Evolutionary conservation across 2,113 vertebrate species (phyloP), one percentile per base, ranked within the genome.

Genomic region (Budorcas taxicolor): DNA sequence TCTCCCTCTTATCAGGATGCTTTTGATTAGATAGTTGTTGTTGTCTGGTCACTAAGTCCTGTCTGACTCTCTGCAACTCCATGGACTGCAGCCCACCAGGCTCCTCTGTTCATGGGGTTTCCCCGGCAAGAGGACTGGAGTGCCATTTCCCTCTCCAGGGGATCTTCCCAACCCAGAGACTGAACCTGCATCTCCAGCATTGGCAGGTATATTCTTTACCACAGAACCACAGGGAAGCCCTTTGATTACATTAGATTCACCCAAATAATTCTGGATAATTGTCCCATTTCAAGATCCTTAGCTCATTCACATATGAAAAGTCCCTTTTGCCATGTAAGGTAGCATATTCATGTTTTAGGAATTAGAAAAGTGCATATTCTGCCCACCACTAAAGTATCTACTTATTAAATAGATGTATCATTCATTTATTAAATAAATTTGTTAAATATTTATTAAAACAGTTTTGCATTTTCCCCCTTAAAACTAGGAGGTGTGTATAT

Each of bases 381-480:
- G 33, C 40, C 23, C 90, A 81, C 8, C 33, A 83, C 10, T 2
- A 45, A 58, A 58, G 55, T 82, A 43, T 43, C 15, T 76, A 76
- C 40, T 43, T 76, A 43, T 43, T 76, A 27, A 76, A 43, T 74
- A 74, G 36, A 74, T 76, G 27, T 43, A 7, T 76, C 23, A 76
- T 43, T 43, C 43, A 43, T 76, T 43, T 76, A 76, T 76, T 15
- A 43, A 76, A 43, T 43, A 76, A 43, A 43, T 43, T 43, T 76
- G 71, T 43, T 76, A 64, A 96, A 33, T 95, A 87, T 25, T 80
- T 97, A 89, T 84, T 85, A 91, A 94, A 84, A 67, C n/a, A 45
- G 57, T 81, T 93, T 97, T 81, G 36, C 19, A 31, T 78, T 97
- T 98, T 96, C 92, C 85, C 95, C 97, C 95, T 96, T 93, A 94